Conservation (phyloP, 1,140 invertebrate species). For the Aphelenchoides besseyi region DNA sequence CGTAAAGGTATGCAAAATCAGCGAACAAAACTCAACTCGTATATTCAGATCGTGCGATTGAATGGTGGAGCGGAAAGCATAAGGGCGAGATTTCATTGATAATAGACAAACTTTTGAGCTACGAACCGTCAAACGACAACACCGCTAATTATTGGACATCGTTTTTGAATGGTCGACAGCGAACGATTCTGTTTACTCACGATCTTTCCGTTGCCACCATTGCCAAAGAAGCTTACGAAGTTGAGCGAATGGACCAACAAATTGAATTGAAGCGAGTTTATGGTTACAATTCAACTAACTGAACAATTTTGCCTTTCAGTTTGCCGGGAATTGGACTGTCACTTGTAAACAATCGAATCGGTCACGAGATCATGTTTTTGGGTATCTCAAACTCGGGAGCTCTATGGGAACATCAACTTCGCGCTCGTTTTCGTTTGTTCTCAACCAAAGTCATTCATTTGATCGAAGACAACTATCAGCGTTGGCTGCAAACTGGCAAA, state of each 20-base stretch:
- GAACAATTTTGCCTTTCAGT: constrained; percentile 58
- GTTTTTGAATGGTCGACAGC: constrained; percentile 87
- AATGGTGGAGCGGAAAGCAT: constrained; percentile 50
- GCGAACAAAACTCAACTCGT: background rate
- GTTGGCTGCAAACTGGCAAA: constrained; percentile 66
- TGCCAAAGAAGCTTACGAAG: constrained; percentile 68
- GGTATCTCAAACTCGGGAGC: constrained; percentile 81
- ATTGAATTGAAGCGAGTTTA: constrained; percentile 69
- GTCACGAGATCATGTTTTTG: constrained; percentile 79
- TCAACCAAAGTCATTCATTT: constrained; percentile 69
- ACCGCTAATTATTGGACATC: constrained; percentile 74
- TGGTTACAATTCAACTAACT: background rate
- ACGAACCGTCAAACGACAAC: constrained; percentile 60
- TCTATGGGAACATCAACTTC: constrained; percentile 76
- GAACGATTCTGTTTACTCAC: constrained; percentile 81
- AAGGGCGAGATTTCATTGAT: constrained; percentile 36
- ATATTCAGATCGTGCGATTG: constrained; percentile 44
- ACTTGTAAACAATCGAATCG: constrained; percentile 79
- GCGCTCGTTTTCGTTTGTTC: constrained; percentile 72
- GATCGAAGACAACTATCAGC: constrained; percentile 79
- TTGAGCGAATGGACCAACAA: constrained; percentile 51
- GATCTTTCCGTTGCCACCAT: constrained; percentile 73
- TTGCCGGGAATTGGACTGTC: constrained; percentile 87
- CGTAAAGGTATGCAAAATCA: constrained; percentile 27
- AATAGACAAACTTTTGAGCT: constrained; percentile 39